These are phyloP conservation scores for Chaetophractus vellerosus DNA, from an alignment of 2,797 vertebrate species.

Conservation along the genomic window DNA sequence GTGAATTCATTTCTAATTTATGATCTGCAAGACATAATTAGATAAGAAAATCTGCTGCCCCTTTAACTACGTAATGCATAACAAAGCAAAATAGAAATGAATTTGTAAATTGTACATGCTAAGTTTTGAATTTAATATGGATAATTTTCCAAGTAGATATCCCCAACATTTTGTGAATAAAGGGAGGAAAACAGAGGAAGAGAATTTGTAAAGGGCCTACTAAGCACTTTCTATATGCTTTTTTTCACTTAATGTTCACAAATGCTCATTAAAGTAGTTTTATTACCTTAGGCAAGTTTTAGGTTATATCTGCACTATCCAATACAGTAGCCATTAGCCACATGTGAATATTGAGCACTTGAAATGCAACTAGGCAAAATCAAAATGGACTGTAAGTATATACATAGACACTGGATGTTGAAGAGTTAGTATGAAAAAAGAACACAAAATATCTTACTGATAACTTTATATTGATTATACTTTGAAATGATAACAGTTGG, in stretches of 20 bases:
- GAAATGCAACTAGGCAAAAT: neutral
- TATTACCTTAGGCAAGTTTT: neutral
- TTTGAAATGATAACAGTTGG: neutral
- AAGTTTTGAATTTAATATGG: conserved; percentile 14
- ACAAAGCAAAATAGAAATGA: conserved; percentile 65
- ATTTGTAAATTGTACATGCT: neutral
- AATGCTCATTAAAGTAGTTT: neutral
- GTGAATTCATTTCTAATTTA: conserved; percentile 51
- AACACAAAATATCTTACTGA: neutral
- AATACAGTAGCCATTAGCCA: neutral
- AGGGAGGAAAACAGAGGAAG: neutral
- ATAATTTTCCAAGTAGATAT: conserved; percentile 34
- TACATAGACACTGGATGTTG: neutral
- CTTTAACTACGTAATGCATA: neutral
- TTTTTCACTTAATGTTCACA: neutral
- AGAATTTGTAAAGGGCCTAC: neutral
- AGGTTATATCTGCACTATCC: neutral
- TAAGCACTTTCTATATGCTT: neutral
- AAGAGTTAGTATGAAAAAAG: neutral
- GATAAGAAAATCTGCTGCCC: neutral
- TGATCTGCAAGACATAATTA: neutral
- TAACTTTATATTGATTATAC: neutral
- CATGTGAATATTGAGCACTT: neutral
- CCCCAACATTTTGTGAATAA: conserved; percentile 19
- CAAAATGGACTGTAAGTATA: neutral